Evolutionary conservation across 2,888 invertebrate species (phyloP).

Genomic region (Hydraecia micacea): DNA sequence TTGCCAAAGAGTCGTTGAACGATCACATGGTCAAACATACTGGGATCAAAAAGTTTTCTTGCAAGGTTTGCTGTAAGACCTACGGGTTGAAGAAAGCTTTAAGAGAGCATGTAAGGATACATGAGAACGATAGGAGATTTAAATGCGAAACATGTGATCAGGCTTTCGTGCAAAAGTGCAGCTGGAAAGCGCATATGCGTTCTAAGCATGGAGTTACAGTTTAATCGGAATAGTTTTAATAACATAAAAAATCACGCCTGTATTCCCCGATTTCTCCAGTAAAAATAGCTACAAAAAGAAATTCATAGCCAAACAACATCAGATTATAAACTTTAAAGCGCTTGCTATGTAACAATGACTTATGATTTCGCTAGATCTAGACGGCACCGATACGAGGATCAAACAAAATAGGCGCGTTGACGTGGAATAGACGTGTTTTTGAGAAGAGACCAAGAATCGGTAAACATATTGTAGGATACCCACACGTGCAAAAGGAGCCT

Average conservation of each 20-base stretch:
- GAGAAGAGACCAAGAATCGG: too few relatives aligned
- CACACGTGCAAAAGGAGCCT: neutral
- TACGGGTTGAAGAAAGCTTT: constrained; percentile 69
- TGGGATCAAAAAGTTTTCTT: constrained; percentile 68
- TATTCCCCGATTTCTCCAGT: neutral
- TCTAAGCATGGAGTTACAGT: constrained; percentile 68
- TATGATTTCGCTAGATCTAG: neutral
- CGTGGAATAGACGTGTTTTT: neutral
- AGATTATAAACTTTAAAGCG: neutral
- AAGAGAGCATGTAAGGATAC: constrained; percentile 74
- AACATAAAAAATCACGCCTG: too few relatives aligned
- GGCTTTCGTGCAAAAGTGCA: constrained; percentile 75
- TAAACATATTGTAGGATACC: too few relatives aligned
- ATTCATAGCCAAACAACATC: neutral
- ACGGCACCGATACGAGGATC: neutral
- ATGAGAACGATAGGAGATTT: constrained; percentile 66
- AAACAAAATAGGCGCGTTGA: too few relatives aligned
- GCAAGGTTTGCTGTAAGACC: constrained; percentile 74
- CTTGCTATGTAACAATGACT: too few relatives aligned
- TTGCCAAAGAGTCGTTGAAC: constrained; percentile 65
- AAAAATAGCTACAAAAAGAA: neutral
- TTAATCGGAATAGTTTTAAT: constrained; percentile 3
- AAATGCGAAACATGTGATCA: constrained; percentile 63
- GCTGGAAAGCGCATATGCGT: constrained; percentile 80
- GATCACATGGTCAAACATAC: constrained; percentile 73